Base-by-base conservation (phyloP, 2,113 vertebrate genomes). In the Bettongia penicillata region DNA sequence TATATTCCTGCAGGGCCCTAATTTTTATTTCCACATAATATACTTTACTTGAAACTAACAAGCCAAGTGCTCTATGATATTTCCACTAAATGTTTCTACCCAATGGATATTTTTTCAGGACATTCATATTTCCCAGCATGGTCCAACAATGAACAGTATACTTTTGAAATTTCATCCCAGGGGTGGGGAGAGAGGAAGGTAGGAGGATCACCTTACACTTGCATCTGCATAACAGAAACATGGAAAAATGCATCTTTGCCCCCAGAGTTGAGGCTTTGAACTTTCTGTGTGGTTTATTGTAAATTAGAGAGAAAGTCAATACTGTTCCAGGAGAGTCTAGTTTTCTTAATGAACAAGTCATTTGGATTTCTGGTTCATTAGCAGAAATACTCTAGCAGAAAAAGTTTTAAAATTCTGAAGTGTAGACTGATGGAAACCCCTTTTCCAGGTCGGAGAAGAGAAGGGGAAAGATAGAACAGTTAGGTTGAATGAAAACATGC, bases 1-100 rank as follows among this genome's bases (percentile, higher is more conserved):
- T 94, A 90, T 14, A 93, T 94, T 95, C 96, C 31, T 95, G 61
- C 22, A 93, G 91, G 77, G 50, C 43, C 31, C 96, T 90, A n/a
- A 49, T 91, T 93, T 51, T 51, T 89, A 90, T 51, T 92, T 93
- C 77, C 31, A 92, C 0, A 68, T 22, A 51, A 89, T 92, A 57
- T 93, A 57, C 91, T 94, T 96, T 91, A 93, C 91, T 84, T 61
- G 50, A 5, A 49, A 68, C 50, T 51, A 94, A 89, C 28, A 95
- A 23, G 50, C 51, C 93, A 95, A 90, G 90, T 51, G 53, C 95
- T 89, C n/a, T 91, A 57, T 24, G 61, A 3, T 25, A 50, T 90
- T 90, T 25, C 31, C 47, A 90, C 3, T 90, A 49, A 25, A 47
- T 48, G 37, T 37, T 68, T 77, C 68, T 77, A 92, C 28, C 61